Evolutionary conservation across 1,140 invertebrate species (phyloP).

Genomic region (Diorhabda elongata): DNA sequence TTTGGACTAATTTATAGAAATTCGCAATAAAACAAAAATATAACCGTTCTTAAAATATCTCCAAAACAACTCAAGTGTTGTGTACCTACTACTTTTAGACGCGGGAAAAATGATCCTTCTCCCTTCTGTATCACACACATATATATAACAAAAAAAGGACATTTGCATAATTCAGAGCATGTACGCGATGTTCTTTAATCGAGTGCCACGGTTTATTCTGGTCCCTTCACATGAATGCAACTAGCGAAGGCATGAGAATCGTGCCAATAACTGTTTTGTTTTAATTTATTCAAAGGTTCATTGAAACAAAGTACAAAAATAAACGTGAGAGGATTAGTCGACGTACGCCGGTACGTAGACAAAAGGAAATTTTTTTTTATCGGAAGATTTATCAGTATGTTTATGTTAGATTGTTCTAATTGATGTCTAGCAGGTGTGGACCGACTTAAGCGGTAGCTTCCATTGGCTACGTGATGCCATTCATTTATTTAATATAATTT

Average conservation of each 20-base stretch:
- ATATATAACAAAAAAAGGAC: slow-evolving; percentile 4
- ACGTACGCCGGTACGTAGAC: slow-evolving; percentile 14
- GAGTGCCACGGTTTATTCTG: slow-evolving; percentile 22
- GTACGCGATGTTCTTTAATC: slow-evolving; percentile 24
- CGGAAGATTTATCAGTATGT: neutral
- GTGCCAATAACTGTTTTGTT: slow-evolving; percentile 30
- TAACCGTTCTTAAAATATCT: too few species aligned
- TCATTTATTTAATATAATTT: too few species aligned
- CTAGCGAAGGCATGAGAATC: slow-evolving; percentile 15
- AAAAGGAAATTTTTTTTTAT: neutral
- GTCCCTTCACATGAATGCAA: slow-evolving; percentile 21
- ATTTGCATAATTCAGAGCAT: slow-evolving; percentile 26
- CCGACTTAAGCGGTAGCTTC: neutral
- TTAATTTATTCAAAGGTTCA: slow-evolving; percentile 30
- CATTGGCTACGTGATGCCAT: neutral
- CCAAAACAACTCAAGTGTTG: too few species aligned
- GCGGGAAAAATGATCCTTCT: neutral
- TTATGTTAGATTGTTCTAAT: neutral
- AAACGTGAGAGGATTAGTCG: slow-evolving; percentile 11
- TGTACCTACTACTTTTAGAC: neutral
- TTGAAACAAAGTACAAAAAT: slow-evolving; percentile 25
- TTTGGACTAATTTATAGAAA: too few species aligned
- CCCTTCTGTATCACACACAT: neutral
- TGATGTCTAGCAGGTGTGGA: slow-evolving; percentile 4
- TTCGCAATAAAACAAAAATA: too few species aligned